Base-by-base conservation (phyloP, 2,797 vertebrate species). In the Acanthurus tractus region DNA sequence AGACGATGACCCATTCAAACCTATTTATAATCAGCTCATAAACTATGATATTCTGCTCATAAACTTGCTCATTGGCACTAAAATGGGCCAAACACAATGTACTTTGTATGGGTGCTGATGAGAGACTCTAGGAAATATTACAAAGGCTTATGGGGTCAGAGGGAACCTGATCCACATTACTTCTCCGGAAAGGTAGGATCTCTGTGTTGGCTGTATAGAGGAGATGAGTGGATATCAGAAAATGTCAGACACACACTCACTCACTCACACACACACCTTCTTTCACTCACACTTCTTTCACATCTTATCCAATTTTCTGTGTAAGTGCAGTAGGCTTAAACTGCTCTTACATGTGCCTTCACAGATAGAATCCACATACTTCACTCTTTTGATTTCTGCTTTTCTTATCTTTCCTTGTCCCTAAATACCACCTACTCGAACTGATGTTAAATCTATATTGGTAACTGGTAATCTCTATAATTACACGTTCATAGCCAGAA, bases 221-320 rank as follows among this genome's bases (percentile, higher is more conserved):
- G 67, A 86, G 83, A 89, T 85, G 91, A 93, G 92, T 93, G 90
- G 85, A 89, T 92, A 84, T 84, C 88, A 84, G 86, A 92, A 87
- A 86, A 76, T 80, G 64, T 40, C 45, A 23, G 34, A 54, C 45
- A 48, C 38, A 74, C 18, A 70, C 3, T 69, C n/a, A 65, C 36
- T 29, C 6, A 17, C 12, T 18, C 40, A 20, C 46, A 53, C 18
- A 40, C 45, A 46, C 15, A 22, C 10, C 17, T 8, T 20, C 17
- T 17, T 45, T 17, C 11, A 34, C 15, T 48, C 61, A n/a, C 10
- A 48, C 38, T 20, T 34, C 65, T 69, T 53, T 72, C n/a, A 70
- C 20, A 74, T 86, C 54, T 79, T 70, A 63, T 78, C 46, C 70
- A 78, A 66, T 86, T 75, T 78, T 77, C 52, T 75, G 67, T 79